Percentiles rank a stretch among this genome's conserved stretches.
phyloP scores from a whole-genome alignment of 2,797 vertebrate genomes.

The Rhinogobio ventralis region DNA sequence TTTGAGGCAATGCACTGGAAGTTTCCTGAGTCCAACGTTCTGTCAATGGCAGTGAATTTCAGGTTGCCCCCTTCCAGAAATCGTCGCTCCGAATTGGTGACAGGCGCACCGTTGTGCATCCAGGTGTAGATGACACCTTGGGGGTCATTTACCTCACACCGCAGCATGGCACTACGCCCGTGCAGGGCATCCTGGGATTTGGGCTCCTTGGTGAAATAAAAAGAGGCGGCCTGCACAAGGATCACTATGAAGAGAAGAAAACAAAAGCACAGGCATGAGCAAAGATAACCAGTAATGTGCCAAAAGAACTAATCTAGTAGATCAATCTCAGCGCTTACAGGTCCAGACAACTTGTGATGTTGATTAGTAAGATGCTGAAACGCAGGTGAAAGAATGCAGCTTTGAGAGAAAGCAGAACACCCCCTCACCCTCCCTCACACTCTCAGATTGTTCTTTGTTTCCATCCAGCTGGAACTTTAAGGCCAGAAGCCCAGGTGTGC shows the following conservation, averaged over 20 bases:
- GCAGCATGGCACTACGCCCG: slow-evolving; percentile 85
- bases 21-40: slow-evolving; percentile 79
- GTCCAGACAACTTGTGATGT: not conserved
- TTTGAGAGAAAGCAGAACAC: not conserved
- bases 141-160: slow-evolving; percentile 81
- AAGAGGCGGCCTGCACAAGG: slow-evolving; percentile 63
- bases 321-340: not conserved
- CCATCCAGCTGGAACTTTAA: slow-evolving; percentile 38
- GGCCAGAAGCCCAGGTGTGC: slow-evolving; percentile 46
- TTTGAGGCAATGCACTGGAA: slow-evolving; percentile 84
- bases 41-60: slow-evolving; percentile 80
- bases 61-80: slow-evolving; percentile 84
- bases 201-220: slow-evolving; percentile 84
- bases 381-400: not conserved
- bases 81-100: slow-evolving; percentile 81
- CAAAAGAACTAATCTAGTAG: slow-evolving; percentile 1
- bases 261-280: slow-evolving; percentile 1
- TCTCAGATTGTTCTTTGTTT: slow-evolving; percentile 35
- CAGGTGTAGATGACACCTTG: slow-evolving; percentile 72
- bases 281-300: not conserved
- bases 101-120: slow-evolving; percentile 75
- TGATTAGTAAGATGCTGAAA: slow-evolving; percentile 23
- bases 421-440: not conserved
- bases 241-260: slow-evolving; percentile 54
- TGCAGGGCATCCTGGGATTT: slow-evolving; percentile 88